phyloP scores from a whole-genome alignment of 2,113 vertebrate species.

The Saguinus midas region DNA sequence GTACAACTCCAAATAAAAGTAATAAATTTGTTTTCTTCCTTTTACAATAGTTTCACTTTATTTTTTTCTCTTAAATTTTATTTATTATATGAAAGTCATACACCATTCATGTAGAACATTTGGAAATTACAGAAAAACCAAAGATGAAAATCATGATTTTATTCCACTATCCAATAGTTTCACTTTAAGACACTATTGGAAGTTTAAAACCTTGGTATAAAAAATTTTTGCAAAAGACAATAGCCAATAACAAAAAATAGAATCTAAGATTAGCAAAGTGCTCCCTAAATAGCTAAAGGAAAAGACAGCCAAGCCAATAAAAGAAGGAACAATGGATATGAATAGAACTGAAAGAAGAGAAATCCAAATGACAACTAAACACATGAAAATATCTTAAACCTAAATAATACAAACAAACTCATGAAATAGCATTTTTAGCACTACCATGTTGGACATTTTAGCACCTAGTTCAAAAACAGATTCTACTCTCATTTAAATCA shows the following conservation, averaged over 20 bases:
- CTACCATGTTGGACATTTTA: neutral
- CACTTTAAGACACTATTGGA: neutral
- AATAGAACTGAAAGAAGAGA: neutral
- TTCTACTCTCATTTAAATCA: neutral
- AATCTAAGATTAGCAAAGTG: neutral
- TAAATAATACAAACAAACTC: neutral
- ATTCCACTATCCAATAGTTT: neutral
- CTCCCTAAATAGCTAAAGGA: neutral
- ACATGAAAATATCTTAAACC: neutral
- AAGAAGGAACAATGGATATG: neutral
- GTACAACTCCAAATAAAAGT: neutral
- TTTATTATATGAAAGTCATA: neutral
- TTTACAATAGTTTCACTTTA: no score
- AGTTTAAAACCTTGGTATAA: neutral
- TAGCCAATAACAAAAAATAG: neutral
- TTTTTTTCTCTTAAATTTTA: neutral
- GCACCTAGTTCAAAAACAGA: conserved; percentile 18
- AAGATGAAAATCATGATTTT: conserved; percentile 18
- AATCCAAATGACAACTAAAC: neutral
- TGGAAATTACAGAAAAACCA: conserved; percentile 20
- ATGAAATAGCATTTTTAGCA: neutral
- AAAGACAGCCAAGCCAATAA: neutral
- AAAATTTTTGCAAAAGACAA: neutral
- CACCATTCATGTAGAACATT: conserved; percentile 23
- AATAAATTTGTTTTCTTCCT: neutral